A percentile compares a stretch with the other conserved stretches of the same genome.
Evolutionary conservation across 92 coral and sea anemone genomes (phyloP).

Genomic region (Phenganax subtilis): DNA sequence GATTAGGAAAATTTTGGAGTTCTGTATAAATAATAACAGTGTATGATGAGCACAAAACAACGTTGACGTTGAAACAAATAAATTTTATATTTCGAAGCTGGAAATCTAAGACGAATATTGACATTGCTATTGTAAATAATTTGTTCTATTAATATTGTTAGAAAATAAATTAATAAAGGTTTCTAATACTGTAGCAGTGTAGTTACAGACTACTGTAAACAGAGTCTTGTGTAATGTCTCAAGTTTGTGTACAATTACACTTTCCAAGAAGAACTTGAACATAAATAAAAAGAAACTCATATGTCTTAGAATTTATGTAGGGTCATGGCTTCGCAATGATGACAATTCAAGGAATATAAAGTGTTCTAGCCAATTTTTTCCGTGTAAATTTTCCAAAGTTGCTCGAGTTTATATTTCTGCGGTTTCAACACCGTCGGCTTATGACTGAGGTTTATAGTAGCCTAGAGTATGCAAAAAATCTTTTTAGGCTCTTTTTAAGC

Average conservation of each 20-base stretch:
- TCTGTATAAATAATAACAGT: background rate
- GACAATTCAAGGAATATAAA: too few relatives aligned
- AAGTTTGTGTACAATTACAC: background rate
- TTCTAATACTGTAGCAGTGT: background rate
- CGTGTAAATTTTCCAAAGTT: too few relatives aligned
- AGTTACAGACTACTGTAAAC: background rate
- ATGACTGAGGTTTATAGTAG: too few relatives aligned
- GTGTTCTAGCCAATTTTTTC: too few relatives aligned
- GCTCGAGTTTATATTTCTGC: too few relatives aligned
- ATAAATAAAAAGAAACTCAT: too few relatives aligned
- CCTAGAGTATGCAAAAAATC: too few relatives aligned
- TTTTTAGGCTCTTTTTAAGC: background rate
- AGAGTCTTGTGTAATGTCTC: too few relatives aligned
- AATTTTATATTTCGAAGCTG: background rate
- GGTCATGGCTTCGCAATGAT: too few relatives aligned
- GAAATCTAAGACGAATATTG: conserved; percentile 1
- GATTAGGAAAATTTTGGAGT: background rate
- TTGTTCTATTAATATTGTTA: background rate
- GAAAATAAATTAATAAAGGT: background rate
- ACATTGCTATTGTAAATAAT: conserved; percentile 4
- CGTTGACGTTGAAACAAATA: background rate
- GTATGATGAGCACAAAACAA: background rate
- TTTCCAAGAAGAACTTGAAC: too few relatives aligned
- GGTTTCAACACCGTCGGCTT: too few relatives aligned
- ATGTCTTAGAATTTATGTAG: too few relatives aligned